Base-by-base conservation (phyloP, 2,797 vertebrate species). In the Furcifer pardalis region DNA sequence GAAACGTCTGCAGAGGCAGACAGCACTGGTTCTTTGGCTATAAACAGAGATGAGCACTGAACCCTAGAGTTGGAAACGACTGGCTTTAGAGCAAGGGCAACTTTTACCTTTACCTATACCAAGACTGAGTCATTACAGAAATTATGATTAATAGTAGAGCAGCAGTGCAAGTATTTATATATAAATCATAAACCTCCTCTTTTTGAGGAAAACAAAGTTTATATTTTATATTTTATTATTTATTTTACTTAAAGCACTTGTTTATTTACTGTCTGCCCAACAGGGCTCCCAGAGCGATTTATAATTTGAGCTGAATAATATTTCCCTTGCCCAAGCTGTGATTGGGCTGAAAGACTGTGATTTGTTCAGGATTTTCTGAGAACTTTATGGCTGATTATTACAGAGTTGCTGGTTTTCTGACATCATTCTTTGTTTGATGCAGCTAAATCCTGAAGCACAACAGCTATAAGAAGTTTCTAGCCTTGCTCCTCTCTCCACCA, bases 401-500 rank as follows among this genome's bases (percentile, higher is more conserved):
- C 32, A 62, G n/a, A 30, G 37, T 9, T 42, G 40, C 30, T 15
- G 27, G 1, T 63, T 59, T 42, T 52, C 49, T 23, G 52, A 56
- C 46, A 7, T 30, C 25, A 60, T 42, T 7, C 30, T 63, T 5
- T 4, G 37, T 30, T 19, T 6, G 2, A 42, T 23, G 13, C 17
- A n/a, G 0, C 89, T 91, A 91, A 81, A 89, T 91, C 88, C 84
- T 92, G 88, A 86, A 77, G 85, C 0, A 1, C 21, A 12, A 25
- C 23, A 49, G 1, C 27, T 7, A 42, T 44, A 35, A 44, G 7
- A 66, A 13, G 62, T 81, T 78, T 0, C 69, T 71, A 13, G 63
- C 81, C 65, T 85, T 91, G 86, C 89, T 86, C 88, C 72, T 76
- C 80, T 88, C 75, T 78, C 49, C 75, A 77, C 88, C 80, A 71